Percentiles rank a stretch among this genome's conserved stretches.
Conservation (phyloP, 2,888 invertebrate species). For the Brachyopa scutellaris region DNA sequence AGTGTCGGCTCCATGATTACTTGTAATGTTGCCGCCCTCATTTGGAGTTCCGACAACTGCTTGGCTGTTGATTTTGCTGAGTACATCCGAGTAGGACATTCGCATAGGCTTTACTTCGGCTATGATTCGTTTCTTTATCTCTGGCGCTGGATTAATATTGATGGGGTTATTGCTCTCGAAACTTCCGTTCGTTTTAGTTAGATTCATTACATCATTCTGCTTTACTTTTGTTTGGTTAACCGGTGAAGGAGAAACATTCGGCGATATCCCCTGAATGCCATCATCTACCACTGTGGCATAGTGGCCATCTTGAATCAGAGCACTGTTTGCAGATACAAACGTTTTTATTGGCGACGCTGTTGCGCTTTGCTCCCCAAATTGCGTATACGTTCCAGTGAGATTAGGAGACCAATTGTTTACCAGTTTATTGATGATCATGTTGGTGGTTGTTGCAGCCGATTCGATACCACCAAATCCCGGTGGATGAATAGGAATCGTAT, state of each 20-base stretch:
- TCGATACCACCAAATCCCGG: slow-evolving; percentile 34
- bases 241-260: slow-evolving; percentile 4
- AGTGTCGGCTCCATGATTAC: slow-evolving; percentile 1
- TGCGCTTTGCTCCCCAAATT: slow-evolving; percentile 75
- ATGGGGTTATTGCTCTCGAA: slow-evolving; percentile 58
- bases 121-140: slow-evolving; percentile 85
- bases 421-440: slow-evolving; percentile 79
- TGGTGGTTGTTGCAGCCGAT: slow-evolving; percentile 75
- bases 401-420: slow-evolving; percentile 81
- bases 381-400: slow-evolving; percentile 79
- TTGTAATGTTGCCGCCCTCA: slow-evolving; percentile 29
- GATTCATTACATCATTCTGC: not conserved
- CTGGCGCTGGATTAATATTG: slow-evolving; percentile 70
- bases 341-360: slow-evolving; percentile 23
- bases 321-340: slow-evolving; percentile 63
- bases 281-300: slow-evolving; percentile 33
- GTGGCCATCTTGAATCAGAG: slow-evolving; percentile 55
- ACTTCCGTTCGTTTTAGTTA: slow-evolving; percentile 73
- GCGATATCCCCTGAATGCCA: slow-evolving; percentile 2
- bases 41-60: slow-evolving; percentile 80
- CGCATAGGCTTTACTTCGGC: slow-evolving; percentile 94
- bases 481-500: slow-evolving; percentile 40
- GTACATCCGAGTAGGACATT: slow-evolving; percentile 92
- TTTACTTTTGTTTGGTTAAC: slow-evolving; percentile 7
- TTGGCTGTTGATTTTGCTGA: slow-evolving; percentile 86